These are phyloP conservation scores for Rutpela maculata DNA, from an alignment of 2,888 invertebrate species.

Conservation along the genomic window DNA sequence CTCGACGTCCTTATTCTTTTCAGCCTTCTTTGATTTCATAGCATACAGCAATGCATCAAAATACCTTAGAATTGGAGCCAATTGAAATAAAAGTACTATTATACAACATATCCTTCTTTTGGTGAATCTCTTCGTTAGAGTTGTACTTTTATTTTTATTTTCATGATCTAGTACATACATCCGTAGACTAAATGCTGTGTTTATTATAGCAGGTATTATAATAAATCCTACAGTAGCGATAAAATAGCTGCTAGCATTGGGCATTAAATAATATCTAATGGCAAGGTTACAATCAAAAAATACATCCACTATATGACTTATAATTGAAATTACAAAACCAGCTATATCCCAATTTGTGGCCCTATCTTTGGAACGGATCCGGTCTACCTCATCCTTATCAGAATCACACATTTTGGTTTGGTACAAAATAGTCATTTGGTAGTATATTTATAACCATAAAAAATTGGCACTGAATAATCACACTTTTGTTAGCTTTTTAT, in stretches of 20 bases:
- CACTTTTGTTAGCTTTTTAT: constrained; percentile 14
- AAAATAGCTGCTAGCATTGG: constrained; percentile 78
- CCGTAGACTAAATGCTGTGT: constrained; percentile 83
- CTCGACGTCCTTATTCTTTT: constrained; percentile 76
- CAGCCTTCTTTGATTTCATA: constrained; percentile 80
- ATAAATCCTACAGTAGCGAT: constrained; percentile 83
- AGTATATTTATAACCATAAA: constrained; percentile 33
- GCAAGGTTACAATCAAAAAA: constrained; percentile 83
- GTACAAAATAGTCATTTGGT: constrained; percentile 65
- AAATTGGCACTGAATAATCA: constrained; percentile 26
- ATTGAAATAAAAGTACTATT: constrained; percentile 81
- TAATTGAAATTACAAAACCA: constrained; percentile 80
- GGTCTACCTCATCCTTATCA: constrained; percentile 77
- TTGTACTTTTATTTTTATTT: constrained; percentile 76
- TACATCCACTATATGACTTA: constrained; percentile 82
- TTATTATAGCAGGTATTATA: constrained; percentile 84
- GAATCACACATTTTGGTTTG: constrained; percentile 69
- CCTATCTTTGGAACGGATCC: constrained; percentile 78
- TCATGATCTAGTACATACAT: constrained; percentile 81
- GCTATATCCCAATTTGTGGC: constrained; percentile 80
- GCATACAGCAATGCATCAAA: constrained; percentile 81
- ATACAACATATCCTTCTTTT: constrained; percentile 78
- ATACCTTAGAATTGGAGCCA: constrained; percentile 84
- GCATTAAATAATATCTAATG: constrained; percentile 77
- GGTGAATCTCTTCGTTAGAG: constrained; percentile 77